phyloP scores from a whole-genome alignment of 2,113 vertebrate genomes.

The Synchiropus splendidus region DNA sequence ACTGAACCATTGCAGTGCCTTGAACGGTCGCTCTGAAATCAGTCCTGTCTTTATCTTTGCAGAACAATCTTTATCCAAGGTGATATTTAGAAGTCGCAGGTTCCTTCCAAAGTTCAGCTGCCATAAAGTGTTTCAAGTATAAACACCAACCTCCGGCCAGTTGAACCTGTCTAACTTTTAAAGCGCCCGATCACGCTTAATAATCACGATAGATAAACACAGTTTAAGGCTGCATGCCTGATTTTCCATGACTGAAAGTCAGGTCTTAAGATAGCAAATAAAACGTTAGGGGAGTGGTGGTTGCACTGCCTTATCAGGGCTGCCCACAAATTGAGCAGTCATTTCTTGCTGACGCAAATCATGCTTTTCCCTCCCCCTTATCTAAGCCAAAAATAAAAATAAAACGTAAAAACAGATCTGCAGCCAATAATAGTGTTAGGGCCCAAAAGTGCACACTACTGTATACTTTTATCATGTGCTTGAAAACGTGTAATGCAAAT shows the following conservation, averaged over 20 bases:
- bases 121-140: constrained; percentile 29
- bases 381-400: too few relatives aligned
- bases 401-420: too few relatives aligned
- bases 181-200: too few relatives aligned
- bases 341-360: too few relatives aligned
- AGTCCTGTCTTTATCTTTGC: constrained; percentile 18
- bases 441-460: too few relatives aligned
- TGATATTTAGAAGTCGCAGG: constrained; percentile 17
- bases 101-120: constrained; percentile 16
- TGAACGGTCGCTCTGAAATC: too few relatives aligned
- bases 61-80: constrained; percentile 25
- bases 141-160: constrained; percentile 11
- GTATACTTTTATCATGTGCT: too few relatives aligned
- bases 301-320: constrained; percentile 17
- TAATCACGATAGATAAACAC: too few relatives aligned
- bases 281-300: constrained; percentile 13
- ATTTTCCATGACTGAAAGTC: background rate
- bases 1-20: too few relatives aligned
- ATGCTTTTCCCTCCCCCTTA: too few relatives aligned
- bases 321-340: background rate
- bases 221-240: too few relatives aligned
- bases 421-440: background rate
- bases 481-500: too few relatives aligned
- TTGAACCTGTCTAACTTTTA: constrained; percentile 8
- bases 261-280: background rate